phyloP scores from a whole-genome alignment of 2,888 invertebrate species.

The Ypsolopha scabrella region DNA sequence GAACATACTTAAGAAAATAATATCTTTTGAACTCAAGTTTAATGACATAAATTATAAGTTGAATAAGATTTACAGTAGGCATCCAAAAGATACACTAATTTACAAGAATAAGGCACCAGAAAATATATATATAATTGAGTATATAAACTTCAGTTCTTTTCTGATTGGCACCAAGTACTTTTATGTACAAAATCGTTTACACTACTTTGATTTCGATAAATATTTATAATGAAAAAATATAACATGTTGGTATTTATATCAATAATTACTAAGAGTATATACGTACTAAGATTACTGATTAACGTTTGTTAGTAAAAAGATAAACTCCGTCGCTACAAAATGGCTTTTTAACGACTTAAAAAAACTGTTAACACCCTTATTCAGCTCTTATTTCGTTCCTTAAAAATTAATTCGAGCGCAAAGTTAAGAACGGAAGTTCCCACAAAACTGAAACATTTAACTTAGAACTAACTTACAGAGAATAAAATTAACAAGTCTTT shows the following conservation, averaged over 20 bases:
- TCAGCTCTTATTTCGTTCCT: too few species aligned
- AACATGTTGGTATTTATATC: too few species aligned
- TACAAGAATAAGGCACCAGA: conserved; percentile 52
- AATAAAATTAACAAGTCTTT: conserved; percentile 18
- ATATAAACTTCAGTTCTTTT: conserved; percentile 30
- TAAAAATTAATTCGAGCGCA: neutral
- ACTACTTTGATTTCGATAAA: conserved; percentile 6
- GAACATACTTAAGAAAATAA: neutral
- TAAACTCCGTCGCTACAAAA: too few species aligned
- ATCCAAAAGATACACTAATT: conserved; percentile 24
- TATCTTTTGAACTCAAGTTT: conserved; percentile 2
- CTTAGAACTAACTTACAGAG: conserved; percentile 11
- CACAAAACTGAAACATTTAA: neutral
- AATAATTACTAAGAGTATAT: too few species aligned
- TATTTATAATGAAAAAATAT: conserved; percentile 1
- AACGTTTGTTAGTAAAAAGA: too few species aligned
- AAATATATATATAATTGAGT: conserved; percentile 29
- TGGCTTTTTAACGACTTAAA: too few species aligned
- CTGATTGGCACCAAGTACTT: conserved; percentile 20
- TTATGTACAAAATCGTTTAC: conserved; percentile 2
- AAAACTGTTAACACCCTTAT: too few species aligned
- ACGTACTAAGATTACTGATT: too few species aligned
- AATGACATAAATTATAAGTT: conserved; percentile 55
- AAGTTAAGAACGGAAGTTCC: too few species aligned
- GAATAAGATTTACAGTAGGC: conserved; percentile 35